Evolutionary conservation across 2,888 invertebrate species (phyloP).

Genomic region (Cloeon dipterum): DNA sequence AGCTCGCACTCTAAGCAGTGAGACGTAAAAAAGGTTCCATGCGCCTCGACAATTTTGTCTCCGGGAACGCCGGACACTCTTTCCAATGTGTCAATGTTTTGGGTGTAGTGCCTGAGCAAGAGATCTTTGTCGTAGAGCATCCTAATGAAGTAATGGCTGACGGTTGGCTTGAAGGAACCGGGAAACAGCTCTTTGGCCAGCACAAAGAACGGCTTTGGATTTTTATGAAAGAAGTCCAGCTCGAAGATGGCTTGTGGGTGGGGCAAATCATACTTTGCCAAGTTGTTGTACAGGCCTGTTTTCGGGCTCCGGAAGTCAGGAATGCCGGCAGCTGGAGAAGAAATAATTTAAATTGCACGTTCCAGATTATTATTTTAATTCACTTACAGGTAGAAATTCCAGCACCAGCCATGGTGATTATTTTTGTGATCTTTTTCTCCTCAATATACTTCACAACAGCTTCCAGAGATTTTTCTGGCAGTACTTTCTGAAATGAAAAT

Average conservation of each 20-base stretch:
- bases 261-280: slow-evolving; percentile 75
- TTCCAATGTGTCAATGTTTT: slow-evolving; percentile 86
- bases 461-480: slow-evolving; percentile 45
- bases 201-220: slow-evolving; percentile 82
- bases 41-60: slow-evolving; percentile 79
- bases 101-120: slow-evolving; percentile 26
- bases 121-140: slow-evolving; percentile 58
- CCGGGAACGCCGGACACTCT: slow-evolving; percentile 59
- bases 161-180: slow-evolving; percentile 68
- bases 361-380: not conserved
- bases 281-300: slow-evolving; percentile 75
- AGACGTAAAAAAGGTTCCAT: slow-evolving; percentile 77
- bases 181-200: slow-evolving; percentile 79
- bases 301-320: slow-evolving; percentile 90
- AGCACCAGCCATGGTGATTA: slow-evolving; percentile 87
- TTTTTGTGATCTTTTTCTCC: slow-evolving; percentile 50
- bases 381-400: slow-evolving; percentile 84
- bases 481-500: too few species aligned
- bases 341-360: slow-evolving; percentile 4
- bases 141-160: slow-evolving; percentile 74
- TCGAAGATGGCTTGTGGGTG: slow-evolving; percentile 86
- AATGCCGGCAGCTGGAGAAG: slow-evolving; percentile 64
- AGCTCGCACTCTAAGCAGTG: slow-evolving; percentile 60
- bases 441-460: slow-evolving; percentile 61
- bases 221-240: slow-evolving; percentile 59